A percentile compares a stretch with the other conserved stretches of the same genome.
Evolutionary conservation across 2,888 invertebrate species (phyloP).

Genomic region (Caenorhabditis auriculariae): DNA sequence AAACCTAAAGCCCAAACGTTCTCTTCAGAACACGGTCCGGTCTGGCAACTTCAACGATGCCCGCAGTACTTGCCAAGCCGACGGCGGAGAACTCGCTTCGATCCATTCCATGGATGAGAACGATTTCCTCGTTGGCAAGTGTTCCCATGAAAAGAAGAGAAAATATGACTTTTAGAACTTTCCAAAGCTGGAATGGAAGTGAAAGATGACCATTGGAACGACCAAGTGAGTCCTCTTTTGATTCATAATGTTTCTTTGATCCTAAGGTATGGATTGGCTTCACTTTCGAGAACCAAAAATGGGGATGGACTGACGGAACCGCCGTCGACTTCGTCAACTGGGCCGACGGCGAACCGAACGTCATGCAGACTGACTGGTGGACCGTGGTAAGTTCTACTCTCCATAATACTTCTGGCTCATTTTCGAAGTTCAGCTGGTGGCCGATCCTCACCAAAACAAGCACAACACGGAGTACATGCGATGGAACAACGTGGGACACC

Average conservation of each 20-base stretch:
- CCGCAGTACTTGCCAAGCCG: slow-evolving; percentile 18
- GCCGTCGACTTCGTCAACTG: slow-evolving; percentile 14
- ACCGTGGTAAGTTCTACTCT: slow-evolving; percentile 8
- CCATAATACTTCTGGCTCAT: neutral
- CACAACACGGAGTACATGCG: slow-evolving; percentile 17
- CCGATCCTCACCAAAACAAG: slow-evolving; percentile 17
- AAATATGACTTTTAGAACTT: slow-evolving; percentile 8
- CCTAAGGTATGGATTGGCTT: slow-evolving; percentile 20
- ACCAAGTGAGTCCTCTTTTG: no score
- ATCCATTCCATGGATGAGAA: slow-evolving; percentile 19
- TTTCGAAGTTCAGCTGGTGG: slow-evolving; percentile 10
- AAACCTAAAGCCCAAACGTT: neutral
- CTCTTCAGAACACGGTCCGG: slow-evolving; percentile 10
- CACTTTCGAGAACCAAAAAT: slow-evolving; percentile 13
- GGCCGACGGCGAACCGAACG: slow-evolving; percentile 25
- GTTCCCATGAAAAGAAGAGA: neutral
- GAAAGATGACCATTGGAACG: neutral
- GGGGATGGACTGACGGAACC: slow-evolving; percentile 25
- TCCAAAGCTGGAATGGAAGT: slow-evolving; percentile 21
- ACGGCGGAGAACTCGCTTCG: slow-evolving; percentile 23
- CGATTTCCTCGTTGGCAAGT: slow-evolving; percentile 20
- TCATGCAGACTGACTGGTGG: slow-evolving; percentile 24
- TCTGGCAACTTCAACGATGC: slow-evolving; percentile 22
- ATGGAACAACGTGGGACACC: slow-evolving; percentile 25
- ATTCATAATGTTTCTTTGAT: neutral